phyloP scores from a whole-genome alignment of 2,113 vertebrate genomes.

The Tachuris rubrigastra region DNA sequence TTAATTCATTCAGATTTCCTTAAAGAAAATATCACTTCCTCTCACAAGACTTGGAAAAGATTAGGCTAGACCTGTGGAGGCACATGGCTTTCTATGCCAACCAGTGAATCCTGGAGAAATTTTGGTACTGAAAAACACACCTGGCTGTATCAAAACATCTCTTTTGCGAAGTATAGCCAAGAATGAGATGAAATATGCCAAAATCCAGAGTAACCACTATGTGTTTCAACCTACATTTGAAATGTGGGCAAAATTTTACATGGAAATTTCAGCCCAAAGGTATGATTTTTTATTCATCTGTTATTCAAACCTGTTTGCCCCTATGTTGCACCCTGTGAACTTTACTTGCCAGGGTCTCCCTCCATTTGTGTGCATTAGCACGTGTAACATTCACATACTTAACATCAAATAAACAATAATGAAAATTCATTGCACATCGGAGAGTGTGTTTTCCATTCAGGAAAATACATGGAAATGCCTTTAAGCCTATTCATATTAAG shows the following conservation, averaged over 20 bases:
- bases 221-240: neutral
- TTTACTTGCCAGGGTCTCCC: neutral
- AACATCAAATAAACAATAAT: slow-evolving; percentile 29
- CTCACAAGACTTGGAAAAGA: neutral
- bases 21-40: neutral
- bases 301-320: neutral
- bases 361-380: neutral
- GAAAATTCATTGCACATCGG: slow-evolving; percentile 21
- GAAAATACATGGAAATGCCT: slow-evolving; percentile 49
- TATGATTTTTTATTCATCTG: neutral
- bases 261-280: neutral
- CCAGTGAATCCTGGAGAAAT: neutral
- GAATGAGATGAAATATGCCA: neutral
- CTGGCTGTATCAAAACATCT: neutral
- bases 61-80: neutral
- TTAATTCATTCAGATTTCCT: neutral
- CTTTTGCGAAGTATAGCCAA: neutral
- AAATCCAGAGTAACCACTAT: neutral
- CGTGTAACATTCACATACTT: neutral
- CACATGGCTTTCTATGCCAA: neutral
- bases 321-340: neutral
- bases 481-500: slow-evolving; percentile 49
- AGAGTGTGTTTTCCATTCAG: neutral
- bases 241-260: neutral
- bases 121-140: neutral